Percentiles rank a stretch among this genome's conserved stretches.
phyloP scores from a whole-genome alignment of 2,797 vertebrate genomes.

The Gobionotothen gibberifrons region DNA sequence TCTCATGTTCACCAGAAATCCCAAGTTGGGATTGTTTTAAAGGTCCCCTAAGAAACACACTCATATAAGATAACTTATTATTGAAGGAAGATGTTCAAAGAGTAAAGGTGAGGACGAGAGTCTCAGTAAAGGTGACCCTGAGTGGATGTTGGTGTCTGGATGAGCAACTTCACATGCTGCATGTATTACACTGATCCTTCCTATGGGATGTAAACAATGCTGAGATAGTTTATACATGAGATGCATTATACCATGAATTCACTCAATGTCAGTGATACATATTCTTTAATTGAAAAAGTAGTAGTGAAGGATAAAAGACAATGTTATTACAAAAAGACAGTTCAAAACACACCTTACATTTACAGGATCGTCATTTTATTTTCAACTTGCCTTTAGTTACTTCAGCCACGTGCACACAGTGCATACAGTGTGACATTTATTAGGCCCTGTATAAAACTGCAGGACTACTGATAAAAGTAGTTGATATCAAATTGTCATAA shows the following conservation, averaged over 20 bases:
- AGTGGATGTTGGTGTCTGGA: neutral
- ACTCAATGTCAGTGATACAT: neutral
- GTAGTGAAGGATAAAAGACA: slow-evolving; percentile 19
- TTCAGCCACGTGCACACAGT: slow-evolving; percentile 86
- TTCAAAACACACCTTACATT: slow-evolving; percentile 36
- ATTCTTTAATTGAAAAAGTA: slow-evolving; percentile 12
- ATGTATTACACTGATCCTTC: neutral
- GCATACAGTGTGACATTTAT: slow-evolving; percentile 86
- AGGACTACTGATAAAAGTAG: slow-evolving; percentile 82
- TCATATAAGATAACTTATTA: too few relatives aligned
- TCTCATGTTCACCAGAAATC: too few relatives aligned
- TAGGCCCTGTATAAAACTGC: slow-evolving; percentile 94
- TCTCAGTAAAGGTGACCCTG: neutral
- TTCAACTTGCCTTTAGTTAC: slow-evolving; percentile 71
- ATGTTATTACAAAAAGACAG: slow-evolving; percentile 15
- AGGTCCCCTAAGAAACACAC: too few relatives aligned
- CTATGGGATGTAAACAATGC: neutral
- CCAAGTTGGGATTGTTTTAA: too few relatives aligned
- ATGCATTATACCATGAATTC: neutral
- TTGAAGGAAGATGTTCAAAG: neutral
- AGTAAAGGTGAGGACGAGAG: neutral
- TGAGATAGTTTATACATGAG: too few relatives aligned
- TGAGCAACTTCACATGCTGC: neutral
- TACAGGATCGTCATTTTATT: slow-evolving; percentile 64
- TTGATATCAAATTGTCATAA: slow-evolving; percentile 69